Evolutionary conservation across 1,140 invertebrate species (phyloP).

Genomic region (Drosophila sproati): DNA sequence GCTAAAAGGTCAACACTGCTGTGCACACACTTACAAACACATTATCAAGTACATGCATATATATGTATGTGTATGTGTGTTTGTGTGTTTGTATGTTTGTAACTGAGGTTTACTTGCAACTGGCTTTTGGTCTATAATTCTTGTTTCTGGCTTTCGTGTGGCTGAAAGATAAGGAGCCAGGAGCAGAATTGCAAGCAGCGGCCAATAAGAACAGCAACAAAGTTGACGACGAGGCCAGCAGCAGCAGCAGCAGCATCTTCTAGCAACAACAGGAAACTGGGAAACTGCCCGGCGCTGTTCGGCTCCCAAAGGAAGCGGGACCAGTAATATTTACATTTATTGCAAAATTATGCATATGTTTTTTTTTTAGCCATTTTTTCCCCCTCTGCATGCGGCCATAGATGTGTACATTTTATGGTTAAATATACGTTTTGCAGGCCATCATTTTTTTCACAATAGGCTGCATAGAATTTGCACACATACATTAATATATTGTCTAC

Average conservation of each 20-base stretch:
- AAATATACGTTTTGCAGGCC: conserved; percentile 22
- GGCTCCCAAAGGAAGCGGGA: conserved; percentile 76
- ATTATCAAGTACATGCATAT: conserved; percentile 24
- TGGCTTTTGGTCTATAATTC: conserved; percentile 81
- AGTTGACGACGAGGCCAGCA: conserved; percentile 22
- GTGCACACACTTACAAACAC: conserved; percentile 18
- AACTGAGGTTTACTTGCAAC: conserved; percentile 56
- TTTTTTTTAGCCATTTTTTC: conserved; percentile 21
- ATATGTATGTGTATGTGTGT: conserved; percentile 1
- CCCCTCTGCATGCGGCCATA: conserved; percentile 12
- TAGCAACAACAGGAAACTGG: conserved; percentile 45
- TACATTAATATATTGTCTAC: background rate
- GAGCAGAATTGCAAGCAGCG: conserved; percentile 33
- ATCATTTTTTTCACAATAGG: conserved; percentile 13
- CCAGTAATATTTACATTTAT: conserved; percentile 83
- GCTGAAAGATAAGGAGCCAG: conserved; percentile 71
- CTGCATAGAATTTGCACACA: background rate
- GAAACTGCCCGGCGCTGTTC: conserved; percentile 69
- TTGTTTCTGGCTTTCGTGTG: conserved; percentile 79
- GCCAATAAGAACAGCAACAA: conserved; percentile 1
- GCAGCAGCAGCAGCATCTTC: conserved; percentile 55
- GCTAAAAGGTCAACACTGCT: background rate
- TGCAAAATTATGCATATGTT: conserved; percentile 81
- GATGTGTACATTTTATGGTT: conserved; percentile 24
- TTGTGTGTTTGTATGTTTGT: conserved; percentile 23